Evolutionary conservation across 2,113 vertebrate genomes (phyloP).

Genomic region (Corynorhinus townsendii): DNA sequence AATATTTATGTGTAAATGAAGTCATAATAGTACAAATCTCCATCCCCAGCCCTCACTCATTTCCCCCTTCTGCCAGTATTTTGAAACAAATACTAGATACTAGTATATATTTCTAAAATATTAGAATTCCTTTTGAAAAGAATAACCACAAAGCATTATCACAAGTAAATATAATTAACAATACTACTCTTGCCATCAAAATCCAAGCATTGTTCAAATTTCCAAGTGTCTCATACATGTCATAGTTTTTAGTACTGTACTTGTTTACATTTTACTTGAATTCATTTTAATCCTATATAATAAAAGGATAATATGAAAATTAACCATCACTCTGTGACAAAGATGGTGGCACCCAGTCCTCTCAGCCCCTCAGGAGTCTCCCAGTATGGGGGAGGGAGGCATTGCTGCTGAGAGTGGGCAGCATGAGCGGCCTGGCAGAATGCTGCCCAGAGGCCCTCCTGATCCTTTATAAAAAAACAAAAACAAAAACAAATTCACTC

Average conservation of each 20-base stretch:
- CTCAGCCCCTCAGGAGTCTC: too few relatives aligned
- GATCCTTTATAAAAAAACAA: too few relatives aligned
- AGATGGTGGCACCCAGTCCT: too few relatives aligned
- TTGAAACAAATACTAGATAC: neutral
- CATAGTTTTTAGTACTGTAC: neutral
- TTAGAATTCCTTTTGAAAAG: neutral
- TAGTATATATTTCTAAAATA: neutral
- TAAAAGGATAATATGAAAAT: too few relatives aligned
- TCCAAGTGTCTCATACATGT: neutral
- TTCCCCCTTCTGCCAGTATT: neutral
- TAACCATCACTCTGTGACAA: too few relatives aligned
- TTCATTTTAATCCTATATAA: neutral
- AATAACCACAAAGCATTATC: neutral
- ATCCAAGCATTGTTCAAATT: neutral
- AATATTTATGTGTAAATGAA: neutral
- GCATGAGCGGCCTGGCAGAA: too few relatives aligned
- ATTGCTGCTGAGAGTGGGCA: too few relatives aligned
- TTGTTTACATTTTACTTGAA: conserved; percentile 15
- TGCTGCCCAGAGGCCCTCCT: too few relatives aligned
- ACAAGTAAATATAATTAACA: neutral
- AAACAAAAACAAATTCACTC: too few relatives aligned
- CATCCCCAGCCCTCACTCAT: neutral
- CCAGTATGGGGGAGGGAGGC: too few relatives aligned
- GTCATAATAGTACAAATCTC: neutral
- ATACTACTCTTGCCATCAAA: neutral